Percentiles rank a stretch among this genome's conserved stretches.
These are phyloP conservation scores for Lissocephala sabroskyi DNA, from an alignment of 2,888 invertebrate genomes.

Conservation along the genomic window DNA sequence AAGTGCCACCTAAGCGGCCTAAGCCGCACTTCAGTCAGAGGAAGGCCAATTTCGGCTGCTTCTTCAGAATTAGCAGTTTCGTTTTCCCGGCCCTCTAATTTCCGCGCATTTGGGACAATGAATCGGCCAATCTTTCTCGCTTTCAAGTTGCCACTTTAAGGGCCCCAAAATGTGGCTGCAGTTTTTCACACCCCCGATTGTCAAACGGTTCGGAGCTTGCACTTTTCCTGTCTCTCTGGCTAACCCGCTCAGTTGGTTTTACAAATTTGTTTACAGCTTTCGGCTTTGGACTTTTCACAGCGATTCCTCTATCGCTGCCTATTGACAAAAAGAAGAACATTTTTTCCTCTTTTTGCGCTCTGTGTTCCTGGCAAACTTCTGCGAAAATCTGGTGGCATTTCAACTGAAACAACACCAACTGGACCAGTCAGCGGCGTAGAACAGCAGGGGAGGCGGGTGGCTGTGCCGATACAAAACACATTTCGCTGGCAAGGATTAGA, in stretches of 20 bases:
- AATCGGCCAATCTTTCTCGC: too few species aligned
- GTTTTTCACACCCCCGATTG: slow-evolving; percentile 25
- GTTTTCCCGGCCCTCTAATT: too few species aligned
- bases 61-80: too few species aligned
- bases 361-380: slow-evolving; percentile 24
- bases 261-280: slow-evolving; percentile 45
- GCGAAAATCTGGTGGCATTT: slow-evolving; percentile 15
- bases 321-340: slow-evolving; percentile 44
- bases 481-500: slow-evolving; percentile 37
- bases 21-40: too few species aligned
- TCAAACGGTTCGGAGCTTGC: not conserved
- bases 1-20: too few species aligned
- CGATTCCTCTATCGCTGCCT: slow-evolving; percentile 5
- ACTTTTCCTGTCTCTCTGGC: not conserved
- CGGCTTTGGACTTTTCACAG: slow-evolving; percentile 14
- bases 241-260: slow-evolving; percentile 2
- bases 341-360: too few species aligned
- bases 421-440: not conserved
- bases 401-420: slow-evolving; percentile 11
- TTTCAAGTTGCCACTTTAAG: too few species aligned
- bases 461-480: slow-evolving; percentile 12
- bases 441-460: slow-evolving; percentile 5
- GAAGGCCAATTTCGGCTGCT: too few species aligned
- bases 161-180: too few species aligned
- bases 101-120: too few species aligned